A percentile compares a stretch with the other conserved stretches of the same genome.
Evolutionary conservation across 2,888 invertebrate genomes (phyloP).

Genomic region (Lordiphosa andalusiaca): DNA sequence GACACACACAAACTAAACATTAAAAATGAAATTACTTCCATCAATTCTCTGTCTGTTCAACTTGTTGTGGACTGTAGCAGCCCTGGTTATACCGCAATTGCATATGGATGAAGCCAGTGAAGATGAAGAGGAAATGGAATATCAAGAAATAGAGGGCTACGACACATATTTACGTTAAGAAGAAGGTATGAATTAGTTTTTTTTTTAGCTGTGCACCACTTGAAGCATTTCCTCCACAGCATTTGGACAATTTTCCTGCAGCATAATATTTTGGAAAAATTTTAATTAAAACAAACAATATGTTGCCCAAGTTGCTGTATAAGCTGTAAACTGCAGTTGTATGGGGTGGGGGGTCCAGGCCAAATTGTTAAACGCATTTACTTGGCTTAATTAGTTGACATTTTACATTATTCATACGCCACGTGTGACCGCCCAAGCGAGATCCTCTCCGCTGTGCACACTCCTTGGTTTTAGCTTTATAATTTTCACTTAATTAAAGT

Average conservation of each 20-base stretch:
- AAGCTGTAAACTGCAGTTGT: conserved; percentile 22
- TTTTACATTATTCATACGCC: conserved; percentile 60
- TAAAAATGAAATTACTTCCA: too few relatives aligned
- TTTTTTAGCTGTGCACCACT: background rate
- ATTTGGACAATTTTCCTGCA: background rate
- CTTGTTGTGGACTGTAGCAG: too few relatives aligned
- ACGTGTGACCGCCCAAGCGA: conserved; percentile 43
- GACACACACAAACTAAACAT: too few relatives aligned
- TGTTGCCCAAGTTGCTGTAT: conserved; percentile 33
- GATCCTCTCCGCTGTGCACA: background rate
- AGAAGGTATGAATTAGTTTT: background rate
- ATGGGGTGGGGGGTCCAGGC: conserved; percentile 2
- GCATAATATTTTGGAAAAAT: conserved; percentile 17
- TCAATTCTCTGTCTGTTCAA: too few relatives aligned
- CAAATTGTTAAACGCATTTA: conserved; percentile 50
- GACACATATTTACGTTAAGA: too few relatives aligned
- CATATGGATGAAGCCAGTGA: too few relatives aligned
- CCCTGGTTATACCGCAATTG: too few relatives aligned
- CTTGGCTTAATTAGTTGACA: conserved; percentile 59
- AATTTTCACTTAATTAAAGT: conserved; percentile 55
- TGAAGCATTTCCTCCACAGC: background rate
- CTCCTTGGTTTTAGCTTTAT: conserved; percentile 20
- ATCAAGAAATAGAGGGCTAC: too few relatives aligned
- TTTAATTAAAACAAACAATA: conserved; percentile 53
- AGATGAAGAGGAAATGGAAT: too few relatives aligned